Percentiles rank a stretch among this genome's conserved stretches.
Evolutionary conservation across 2,888 invertebrate species (phyloP).

Genomic region (Thalpophila matura): DNA sequence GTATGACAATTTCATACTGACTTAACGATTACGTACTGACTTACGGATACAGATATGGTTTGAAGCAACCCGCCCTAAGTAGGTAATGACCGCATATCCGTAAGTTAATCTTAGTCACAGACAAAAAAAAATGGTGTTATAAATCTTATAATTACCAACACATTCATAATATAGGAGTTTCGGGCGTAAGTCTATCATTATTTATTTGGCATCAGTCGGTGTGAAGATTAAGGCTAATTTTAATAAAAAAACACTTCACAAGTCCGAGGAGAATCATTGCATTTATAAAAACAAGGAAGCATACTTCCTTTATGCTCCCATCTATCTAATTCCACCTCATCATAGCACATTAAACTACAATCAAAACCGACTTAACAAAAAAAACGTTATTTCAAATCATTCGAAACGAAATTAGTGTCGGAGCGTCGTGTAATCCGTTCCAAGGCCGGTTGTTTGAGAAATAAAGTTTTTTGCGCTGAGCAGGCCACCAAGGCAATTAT

Average conservation of each 20-base stretch:
- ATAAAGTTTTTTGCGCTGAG: slow-evolving; percentile 66
- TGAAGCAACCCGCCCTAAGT: too few species aligned
- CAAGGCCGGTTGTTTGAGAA: slow-evolving; percentile 67
- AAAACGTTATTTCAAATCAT: slow-evolving; percentile 57
- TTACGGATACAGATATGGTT: too few species aligned
- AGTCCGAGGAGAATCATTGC: neutral
- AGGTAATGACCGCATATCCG: too few species aligned
- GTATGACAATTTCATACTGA: too few species aligned
- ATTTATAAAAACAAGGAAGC: slow-evolving; percentile 16
- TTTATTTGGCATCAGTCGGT: neutral
- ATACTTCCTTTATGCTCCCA: slow-evolving; percentile 18
- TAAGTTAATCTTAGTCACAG: too few species aligned
- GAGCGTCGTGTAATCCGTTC: slow-evolving; percentile 52
- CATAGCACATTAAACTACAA: slow-evolving; percentile 37
- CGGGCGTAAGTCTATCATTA: neutral
- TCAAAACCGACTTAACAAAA: slow-evolving; percentile 34
- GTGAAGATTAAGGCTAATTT: neutral
- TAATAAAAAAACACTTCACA: neutral
- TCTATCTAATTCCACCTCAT: slow-evolving; percentile 40
- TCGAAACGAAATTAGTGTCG: slow-evolving; percentile 56
- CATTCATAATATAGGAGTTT: too few species aligned
- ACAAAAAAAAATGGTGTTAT: too few species aligned
- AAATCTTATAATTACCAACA: too few species aligned
- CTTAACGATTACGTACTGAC: too few species aligned
- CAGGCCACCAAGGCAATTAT: slow-evolving; percentile 67